A percentile compares a stretch with the other conserved stretches of the same genome.
Evolutionary conservation across 2,113 vertebrate species (phyloP).

Genomic region (Dromiciops gliroides): DNA sequence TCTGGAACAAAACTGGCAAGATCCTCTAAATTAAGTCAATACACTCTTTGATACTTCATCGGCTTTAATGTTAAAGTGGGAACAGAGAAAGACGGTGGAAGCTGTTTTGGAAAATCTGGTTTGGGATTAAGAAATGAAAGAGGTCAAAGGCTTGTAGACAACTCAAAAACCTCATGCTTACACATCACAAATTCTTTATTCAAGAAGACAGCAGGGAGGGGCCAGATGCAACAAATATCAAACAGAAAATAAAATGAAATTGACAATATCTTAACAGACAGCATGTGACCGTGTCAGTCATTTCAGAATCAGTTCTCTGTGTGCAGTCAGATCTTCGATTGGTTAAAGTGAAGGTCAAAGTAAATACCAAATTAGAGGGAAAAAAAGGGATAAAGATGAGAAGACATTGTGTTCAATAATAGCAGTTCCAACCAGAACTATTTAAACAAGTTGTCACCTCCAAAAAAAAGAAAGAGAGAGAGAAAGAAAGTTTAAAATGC

Average conservation of each 20-base stretch:
- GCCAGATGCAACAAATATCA: not conserved
- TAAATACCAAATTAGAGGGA: not conserved
- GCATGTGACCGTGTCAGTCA: not conserved
- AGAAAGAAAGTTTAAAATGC: not conserved
- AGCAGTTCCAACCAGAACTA: not conserved
- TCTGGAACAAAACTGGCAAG: not conserved
- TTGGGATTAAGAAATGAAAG: not conserved
- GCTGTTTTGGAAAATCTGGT: not conserved
- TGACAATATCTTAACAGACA: not conserved
- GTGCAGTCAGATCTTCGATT: not conserved
- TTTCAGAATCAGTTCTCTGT: not conserved
- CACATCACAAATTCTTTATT: not conserved
- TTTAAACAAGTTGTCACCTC: not conserved
- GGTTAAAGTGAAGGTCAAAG: not conserved
- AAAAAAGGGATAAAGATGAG: not conserved
- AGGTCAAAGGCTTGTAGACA: not conserved
- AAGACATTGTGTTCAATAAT: not conserved
- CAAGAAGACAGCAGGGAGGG: not conserved
- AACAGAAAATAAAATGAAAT: not conserved
- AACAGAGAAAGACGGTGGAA: not conserved
- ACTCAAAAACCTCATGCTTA: not conserved
- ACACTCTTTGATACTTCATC: not conserved
- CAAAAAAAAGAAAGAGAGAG: not conserved
- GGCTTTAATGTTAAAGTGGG: not conserved
- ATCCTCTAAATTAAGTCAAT: not conserved